Base-by-base conservation (phyloP, 2,113 vertebrate genomes). In the Lethenteron camtschaticum region DNA sequence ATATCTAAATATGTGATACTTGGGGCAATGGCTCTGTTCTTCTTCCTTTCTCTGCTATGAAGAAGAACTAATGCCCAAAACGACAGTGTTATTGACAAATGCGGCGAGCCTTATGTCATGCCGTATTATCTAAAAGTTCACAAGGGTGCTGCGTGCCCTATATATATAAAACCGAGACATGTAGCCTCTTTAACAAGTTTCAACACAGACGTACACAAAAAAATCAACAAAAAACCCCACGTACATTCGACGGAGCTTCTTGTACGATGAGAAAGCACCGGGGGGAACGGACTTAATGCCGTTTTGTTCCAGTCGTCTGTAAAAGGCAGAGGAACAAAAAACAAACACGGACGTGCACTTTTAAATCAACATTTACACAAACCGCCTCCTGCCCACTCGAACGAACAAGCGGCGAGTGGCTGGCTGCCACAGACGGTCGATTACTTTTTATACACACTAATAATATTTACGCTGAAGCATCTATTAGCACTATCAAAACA, bases 161-260 rank as follows among this genome's bases (percentile, higher is more conserved):
- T 58, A 73, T 73, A 68, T 59, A 70, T 70, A 55, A 7, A 8
- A 73, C 70, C 75, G 12, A 10, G 57, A 10, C 16, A 10, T 16
- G 16, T 55, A 12, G 55, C 12, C 14, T 14, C 13, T 14, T 14
- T 14, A 66, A 66, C 68, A 13, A 24, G 9, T 24, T 14, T 14
- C 1, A 11, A 20, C 11, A 9, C 11, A n/a, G 11, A 16, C 56
- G 12, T 2, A 12, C 71, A 14, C n/a, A 57, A 14, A 55, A 16
- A 24, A 7, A n/a, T 56, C 16, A 12, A 10, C 8, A 69, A 24
- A 41, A 56, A 5, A 9, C 14, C 12, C 12, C 9, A 83, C 90
- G 91, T 81, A 99, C 94, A 99, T 95, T 80, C 94, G 84, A 56
- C 92, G 84, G 73, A 99, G 85, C 73, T 96, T 99, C 81, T 96